These are phyloP conservation scores for Oceanites oceanicus DNA, from an alignment of 2,113 vertebrate species.

Conservation along the genomic window DNA sequence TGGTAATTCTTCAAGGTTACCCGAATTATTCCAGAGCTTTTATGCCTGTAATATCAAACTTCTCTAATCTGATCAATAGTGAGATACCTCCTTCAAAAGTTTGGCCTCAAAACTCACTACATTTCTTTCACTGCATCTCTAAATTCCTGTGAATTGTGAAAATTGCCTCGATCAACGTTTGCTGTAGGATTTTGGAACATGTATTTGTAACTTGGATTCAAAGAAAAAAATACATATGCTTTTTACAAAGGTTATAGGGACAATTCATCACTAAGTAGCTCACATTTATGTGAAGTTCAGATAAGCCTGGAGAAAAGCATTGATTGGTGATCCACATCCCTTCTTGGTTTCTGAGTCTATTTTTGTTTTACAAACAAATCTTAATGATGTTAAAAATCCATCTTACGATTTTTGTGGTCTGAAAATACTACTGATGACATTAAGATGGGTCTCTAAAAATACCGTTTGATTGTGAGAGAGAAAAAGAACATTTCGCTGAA, in stretches of 20 bases:
- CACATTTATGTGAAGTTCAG: neutral
- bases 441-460: neutral
- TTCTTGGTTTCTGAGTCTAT: neutral
- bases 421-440: neutral
- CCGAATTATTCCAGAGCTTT: neutral
- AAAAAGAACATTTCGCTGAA: neutral
- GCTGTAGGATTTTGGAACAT: neutral
- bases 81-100: neutral
- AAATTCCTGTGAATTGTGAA: neutral
- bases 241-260: neutral
- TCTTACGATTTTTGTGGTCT: neutral
- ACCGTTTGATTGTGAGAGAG: neutral
- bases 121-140: neutral
- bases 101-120: neutral
- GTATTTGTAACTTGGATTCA: neutral
- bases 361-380: constrained; percentile 5
- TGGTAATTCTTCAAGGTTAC: neutral
- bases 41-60: neutral
- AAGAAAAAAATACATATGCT: neutral
- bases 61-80: neutral
- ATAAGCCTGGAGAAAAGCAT: neutral
- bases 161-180: neutral
- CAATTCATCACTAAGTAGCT: neutral
- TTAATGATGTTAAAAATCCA: constrained; percentile 10
- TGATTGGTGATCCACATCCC: neutral